phyloP scores from a whole-genome alignment of 1,140 invertebrate genomes.

The Saccostrea cuccullata region DNA sequence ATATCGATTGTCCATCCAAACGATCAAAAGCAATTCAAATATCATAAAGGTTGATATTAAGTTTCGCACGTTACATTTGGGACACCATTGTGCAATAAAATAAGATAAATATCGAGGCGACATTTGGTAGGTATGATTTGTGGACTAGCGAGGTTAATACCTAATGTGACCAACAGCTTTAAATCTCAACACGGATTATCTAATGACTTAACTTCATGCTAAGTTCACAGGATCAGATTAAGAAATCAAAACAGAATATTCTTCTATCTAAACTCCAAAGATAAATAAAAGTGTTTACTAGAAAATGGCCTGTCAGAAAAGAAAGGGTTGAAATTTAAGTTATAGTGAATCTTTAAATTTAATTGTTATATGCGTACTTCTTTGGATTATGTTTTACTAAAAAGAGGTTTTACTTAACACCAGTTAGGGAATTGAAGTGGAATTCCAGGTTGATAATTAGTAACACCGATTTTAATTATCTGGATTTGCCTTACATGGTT shows the following conservation, averaged over 20 bases:
- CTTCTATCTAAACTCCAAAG: not conserved
- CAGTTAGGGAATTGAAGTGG: not conserved
- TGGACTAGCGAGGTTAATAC: not conserved
- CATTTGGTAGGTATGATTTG: not conserved
- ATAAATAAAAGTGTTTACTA: not conserved
- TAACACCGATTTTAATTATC: not conserved
- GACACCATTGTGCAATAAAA: conserved; percentile 28
- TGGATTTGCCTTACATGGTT: not conserved
- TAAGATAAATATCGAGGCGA: not conserved
- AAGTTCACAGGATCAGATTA: not conserved
- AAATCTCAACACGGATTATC: not conserved
- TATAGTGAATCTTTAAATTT: no score
- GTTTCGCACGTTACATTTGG: not conserved
- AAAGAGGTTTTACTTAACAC: not conserved
- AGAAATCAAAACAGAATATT: not conserved
- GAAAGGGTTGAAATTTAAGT: not conserved
- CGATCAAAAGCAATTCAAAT: conserved; percentile 19
- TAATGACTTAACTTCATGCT: not conserved
- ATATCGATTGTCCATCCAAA: not conserved
- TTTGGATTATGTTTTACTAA: not conserved
- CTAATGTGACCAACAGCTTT: not conserved
- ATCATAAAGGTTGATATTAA: conserved; percentile 24
- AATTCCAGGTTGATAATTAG: not conserved
- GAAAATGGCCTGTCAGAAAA: not conserved
- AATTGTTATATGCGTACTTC: not conserved